phyloP scores from a whole-genome alignment of 2,797 vertebrate species.

The Pseudomugil tenellus region DNA sequence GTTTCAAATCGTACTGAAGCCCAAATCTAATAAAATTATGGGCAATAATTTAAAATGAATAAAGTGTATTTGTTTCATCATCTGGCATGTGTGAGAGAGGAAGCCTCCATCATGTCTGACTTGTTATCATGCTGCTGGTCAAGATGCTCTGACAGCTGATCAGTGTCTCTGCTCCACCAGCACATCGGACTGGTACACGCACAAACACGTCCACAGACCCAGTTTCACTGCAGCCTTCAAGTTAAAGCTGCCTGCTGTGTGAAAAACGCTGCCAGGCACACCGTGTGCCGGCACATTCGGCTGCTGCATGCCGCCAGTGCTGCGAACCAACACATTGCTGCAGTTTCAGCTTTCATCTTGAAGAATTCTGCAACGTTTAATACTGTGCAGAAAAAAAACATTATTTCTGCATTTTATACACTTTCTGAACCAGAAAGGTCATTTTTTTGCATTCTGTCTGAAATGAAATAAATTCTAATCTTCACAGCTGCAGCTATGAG shows the following conservation, averaged over 20 bases:
- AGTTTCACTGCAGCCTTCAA: neutral
- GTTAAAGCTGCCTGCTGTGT: neutral
- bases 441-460: too few species aligned
- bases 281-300: neutral
- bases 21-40: neutral
- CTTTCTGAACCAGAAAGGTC: too few species aligned
- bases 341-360: too few species aligned
- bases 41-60: neutral
- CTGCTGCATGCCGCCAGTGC: neutral
- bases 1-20: neutral
- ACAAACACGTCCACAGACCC: neutral
- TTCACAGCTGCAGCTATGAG: too few species aligned
- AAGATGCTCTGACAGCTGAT: neutral
- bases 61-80: neutral
- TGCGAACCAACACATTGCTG: neutral
- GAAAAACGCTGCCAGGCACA: neutral
- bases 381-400: too few species aligned
- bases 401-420: too few species aligned
- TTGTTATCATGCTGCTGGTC: neutral
- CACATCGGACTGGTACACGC: neutral
- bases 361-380: too few species aligned
- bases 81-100: neutral
- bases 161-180: neutral
- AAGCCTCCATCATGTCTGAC: too few species aligned
- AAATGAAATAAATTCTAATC: too few species aligned